Evolutionary conservation across 2,113 vertebrate species (phyloP).

Genomic region (Embiotoca jacksoni): DNA sequence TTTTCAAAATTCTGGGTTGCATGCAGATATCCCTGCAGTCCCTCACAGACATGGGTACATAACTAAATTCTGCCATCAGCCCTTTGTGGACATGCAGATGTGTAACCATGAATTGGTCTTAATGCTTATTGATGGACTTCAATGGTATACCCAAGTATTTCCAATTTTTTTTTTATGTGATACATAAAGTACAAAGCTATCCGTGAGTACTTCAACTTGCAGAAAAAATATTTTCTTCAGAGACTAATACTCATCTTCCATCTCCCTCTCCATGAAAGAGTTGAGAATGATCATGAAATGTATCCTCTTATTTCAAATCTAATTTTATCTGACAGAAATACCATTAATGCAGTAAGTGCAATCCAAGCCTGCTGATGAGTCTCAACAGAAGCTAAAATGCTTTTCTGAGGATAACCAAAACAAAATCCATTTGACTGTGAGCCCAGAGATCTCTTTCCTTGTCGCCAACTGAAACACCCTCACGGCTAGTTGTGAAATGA

Average conservation of each 20-base stretch:
- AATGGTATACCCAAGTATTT: too few relatives aligned
- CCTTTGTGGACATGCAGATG: too few relatives aligned
- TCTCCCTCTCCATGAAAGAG: background rate
- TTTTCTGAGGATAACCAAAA: slow-evolving; percentile 12
- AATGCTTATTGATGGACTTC: too few relatives aligned
- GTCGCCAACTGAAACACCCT: background rate
- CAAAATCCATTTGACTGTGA: slow-evolving; percentile 25
- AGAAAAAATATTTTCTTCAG: too few relatives aligned
- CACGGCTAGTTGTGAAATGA: slow-evolving; percentile 6
- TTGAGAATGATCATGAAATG: background rate
- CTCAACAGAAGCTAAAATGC: slow-evolving; percentile 19
- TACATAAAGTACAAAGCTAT: too few relatives aligned
- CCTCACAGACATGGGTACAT: too few relatives aligned
- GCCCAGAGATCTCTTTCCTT: slow-evolving; percentile 3
- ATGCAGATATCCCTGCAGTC: too few relatives aligned
- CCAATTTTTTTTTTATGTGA: too few relatives aligned
- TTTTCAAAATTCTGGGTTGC: too few relatives aligned
- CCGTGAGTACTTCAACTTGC: too few relatives aligned
- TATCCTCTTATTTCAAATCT: slow-evolving; percentile 1
- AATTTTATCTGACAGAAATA: slow-evolving; percentile 19
- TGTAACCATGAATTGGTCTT: too few relatives aligned
- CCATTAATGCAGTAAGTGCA: slow-evolving; percentile 11
- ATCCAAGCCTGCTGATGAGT: slow-evolving; percentile 20
- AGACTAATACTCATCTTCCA: background rate
- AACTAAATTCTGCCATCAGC: too few relatives aligned